phyloP scores from a whole-genome alignment of 2,888 invertebrate species.

The Eubasilissa splendida region DNA sequence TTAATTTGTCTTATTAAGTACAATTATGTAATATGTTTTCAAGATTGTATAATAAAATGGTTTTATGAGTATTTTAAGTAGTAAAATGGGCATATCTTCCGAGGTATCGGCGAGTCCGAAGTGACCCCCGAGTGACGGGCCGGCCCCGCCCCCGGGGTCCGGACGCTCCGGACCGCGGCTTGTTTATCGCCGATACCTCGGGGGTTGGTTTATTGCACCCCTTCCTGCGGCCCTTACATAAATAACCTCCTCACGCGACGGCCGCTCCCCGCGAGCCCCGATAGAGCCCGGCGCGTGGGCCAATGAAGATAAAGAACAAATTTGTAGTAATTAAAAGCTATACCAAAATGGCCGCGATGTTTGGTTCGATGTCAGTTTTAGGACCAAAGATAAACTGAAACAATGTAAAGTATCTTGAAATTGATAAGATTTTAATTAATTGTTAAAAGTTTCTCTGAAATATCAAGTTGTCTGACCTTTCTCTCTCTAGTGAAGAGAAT shows the following conservation, averaged over 20 bases:
- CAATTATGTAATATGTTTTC: too few species aligned
- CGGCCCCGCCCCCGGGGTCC: neutral
- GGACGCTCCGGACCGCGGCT: neutral
- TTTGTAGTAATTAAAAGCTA: slow-evolving; percentile 17
- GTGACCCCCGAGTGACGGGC: neutral
- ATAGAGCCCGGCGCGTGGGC: slow-evolving; percentile 1
- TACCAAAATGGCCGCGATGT: neutral
- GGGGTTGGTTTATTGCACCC: slow-evolving; percentile 22
- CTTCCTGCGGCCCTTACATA: slow-evolving; percentile 20
- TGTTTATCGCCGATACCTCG: slow-evolving; percentile 33
- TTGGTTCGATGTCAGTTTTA: neutral
- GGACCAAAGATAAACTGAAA: neutral
- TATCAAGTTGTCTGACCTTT: too few species aligned
- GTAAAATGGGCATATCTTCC: too few species aligned
- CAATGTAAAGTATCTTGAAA: neutral
- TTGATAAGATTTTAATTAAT: too few species aligned
- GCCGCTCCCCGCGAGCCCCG: neutral
- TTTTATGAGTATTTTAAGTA: too few species aligned
- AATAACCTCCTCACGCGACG: slow-evolving; percentile 17
- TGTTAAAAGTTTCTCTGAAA: too few species aligned
- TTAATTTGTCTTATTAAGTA: too few species aligned
- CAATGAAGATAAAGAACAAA: slow-evolving; percentile 23
- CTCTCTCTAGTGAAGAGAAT: too few species aligned
- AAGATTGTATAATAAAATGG: too few species aligned
- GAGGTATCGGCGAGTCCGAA: too few species aligned